phyloP scores from a whole-genome alignment of 92 coral and sea anemone genomes.

The Siderastrea radians region DNA sequence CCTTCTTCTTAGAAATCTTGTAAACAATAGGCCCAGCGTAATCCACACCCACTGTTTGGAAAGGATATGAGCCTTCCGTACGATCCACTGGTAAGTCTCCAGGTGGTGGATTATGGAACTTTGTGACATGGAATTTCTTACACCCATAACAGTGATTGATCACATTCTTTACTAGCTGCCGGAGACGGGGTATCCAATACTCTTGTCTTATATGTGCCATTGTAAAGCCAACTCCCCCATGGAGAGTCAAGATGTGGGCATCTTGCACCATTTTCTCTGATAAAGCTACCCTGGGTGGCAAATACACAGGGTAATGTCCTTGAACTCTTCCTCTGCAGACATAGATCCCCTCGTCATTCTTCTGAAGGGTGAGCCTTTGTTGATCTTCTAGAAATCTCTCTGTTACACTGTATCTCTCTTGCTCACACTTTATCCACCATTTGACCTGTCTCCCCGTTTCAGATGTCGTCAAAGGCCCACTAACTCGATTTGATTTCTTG shows the following conservation, averaged over 20 bases:
- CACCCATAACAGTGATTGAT: no score
- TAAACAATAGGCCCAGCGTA: no score
- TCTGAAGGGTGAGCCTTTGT: constrained; percentile 28
- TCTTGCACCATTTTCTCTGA: no score
- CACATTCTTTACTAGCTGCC: neutral
- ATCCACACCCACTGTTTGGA: no score
- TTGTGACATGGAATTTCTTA: no score
- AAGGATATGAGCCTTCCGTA: no score
- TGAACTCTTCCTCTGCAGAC: no score
- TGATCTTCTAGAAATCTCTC: constrained; percentile 30
- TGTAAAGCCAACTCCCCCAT: constrained; percentile 54
- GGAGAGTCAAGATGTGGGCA: constrained; percentile 36
- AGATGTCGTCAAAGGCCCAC: constrained; percentile 37
- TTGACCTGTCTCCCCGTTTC: constrained; percentile 42
- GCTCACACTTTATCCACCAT: constrained; percentile 27
- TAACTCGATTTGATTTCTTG: constrained; percentile 12
- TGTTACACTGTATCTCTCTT: constrained; percentile 25
- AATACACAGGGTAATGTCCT: no score
- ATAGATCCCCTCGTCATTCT: neutral
- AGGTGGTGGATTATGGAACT: no score
- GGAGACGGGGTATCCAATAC: constrained; percentile 35
- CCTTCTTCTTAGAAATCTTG: no score
- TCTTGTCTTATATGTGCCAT: neutral
- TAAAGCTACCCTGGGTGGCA: no score
- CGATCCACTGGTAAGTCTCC: no score